A percentile compares a stretch with the other conserved stretches of the same genome.
phyloP scores from a whole-genome alignment of 2,888 invertebrate species.

The Phytoseiulus persimilis region DNA sequence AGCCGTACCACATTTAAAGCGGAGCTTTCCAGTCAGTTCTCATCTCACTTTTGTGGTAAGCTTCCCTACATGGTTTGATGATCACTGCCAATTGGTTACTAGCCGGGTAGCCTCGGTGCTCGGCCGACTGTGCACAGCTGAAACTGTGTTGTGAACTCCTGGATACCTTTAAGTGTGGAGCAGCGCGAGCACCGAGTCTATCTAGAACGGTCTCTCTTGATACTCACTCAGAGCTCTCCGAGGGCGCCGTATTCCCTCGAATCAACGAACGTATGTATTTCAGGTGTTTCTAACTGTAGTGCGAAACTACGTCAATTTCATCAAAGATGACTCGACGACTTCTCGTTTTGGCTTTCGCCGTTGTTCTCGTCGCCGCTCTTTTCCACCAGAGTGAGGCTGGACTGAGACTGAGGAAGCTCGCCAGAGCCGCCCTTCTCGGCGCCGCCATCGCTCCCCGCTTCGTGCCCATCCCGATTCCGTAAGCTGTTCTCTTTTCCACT shows the following conservation, averaged over 20 bases:
- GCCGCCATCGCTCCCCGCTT: constrained; percentile 31
- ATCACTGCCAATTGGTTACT: not conserved
- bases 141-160: not conserved
- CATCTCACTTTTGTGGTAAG: not conserved
- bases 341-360: constrained; percentile 6
- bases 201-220: no score
- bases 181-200: not conserved
- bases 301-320: not conserved
- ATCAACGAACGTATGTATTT: not conserved
- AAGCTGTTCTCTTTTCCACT: not conserved
- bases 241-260: not conserved
- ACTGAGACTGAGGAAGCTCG: constrained; percentile 27
- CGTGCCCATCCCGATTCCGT: constrained; percentile 36
- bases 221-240: not conserved
- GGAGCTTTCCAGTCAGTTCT: not conserved
- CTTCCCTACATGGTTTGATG: not conserved
- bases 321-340: constrained; percentile 9
- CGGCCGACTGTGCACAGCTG: not conserved
- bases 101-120: not conserved
- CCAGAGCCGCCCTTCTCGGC: constrained; percentile 32
- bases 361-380: constrained; percentile 19
- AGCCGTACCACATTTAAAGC: not conserved
- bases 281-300: not conserved
- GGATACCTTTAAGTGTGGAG: not conserved
- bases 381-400: constrained; percentile 21